Base-by-base conservation (phyloP, 35 echinoderm and acorn worm genomes). In the Diadema setosum region DNA sequence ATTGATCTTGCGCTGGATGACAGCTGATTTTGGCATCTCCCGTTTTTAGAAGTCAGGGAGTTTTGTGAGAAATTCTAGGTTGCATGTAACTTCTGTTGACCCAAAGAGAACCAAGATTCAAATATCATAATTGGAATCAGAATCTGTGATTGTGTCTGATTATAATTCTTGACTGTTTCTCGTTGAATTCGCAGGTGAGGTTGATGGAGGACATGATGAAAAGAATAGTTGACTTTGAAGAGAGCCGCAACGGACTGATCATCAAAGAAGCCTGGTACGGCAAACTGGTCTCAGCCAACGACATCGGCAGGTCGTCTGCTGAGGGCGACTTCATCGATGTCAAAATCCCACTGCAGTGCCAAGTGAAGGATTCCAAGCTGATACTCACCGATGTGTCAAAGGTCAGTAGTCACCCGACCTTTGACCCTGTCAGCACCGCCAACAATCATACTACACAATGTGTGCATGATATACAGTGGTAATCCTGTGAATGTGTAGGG, bases 351-450 rank as follows among this genome's bases (percentile, higher is more conserved):
- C 82, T 97, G 21, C 94, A 97, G 25, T 93, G 94, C 56, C 94
- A 97, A 70, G 94, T 97, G 15, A 97, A 97, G 55, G 90, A 97
- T 46, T 97, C 94, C 4, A 97, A 93, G 24, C 76, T 97, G 35
- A 65, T 97, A 17, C 83, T 97, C 12, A 97, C 94, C 8, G 94
- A 97, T 81, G 94, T 81, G 2, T 90, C 94, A 75, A 97, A 97
- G 91, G 94, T 97, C 80, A 75, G 82, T 29, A 67, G 12, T 33
- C 27, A 67, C 9, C 17, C 21, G 1, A 31, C 26, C 16, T 67
- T 67, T 30, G 8, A n/a, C 37, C 26, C 21, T 55, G 49, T 55
- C n/a, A n/a, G n/a, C n/a, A n/a, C n/a, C n/a, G n/a, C n/a, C n/a
- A n/a, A n/a, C n/a, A n/a, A n/a, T n/a, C n/a, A n/a, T n/a, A n/a